These are phyloP conservation scores for Laodelphax striatellus DNA, from an alignment of 1,140 invertebrate species.

Conservation along the genomic window DNA sequence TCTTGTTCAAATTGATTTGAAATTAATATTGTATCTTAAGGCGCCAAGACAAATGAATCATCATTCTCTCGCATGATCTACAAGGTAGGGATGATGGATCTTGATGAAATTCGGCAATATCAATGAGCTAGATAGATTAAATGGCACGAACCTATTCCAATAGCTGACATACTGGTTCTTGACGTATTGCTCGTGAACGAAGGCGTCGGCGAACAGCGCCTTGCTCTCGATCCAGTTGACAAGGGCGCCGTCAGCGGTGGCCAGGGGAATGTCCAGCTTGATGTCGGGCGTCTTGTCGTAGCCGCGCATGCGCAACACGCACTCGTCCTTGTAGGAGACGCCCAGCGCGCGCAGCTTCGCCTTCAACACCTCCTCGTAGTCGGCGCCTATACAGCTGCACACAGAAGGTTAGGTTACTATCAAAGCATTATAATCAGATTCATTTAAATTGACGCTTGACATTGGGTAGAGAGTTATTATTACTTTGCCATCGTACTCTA, in stretches of 20 bases:
- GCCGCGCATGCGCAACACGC: constrained; percentile 62
- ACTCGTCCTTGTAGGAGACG: constrained; percentile 67
- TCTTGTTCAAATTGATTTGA: no score
- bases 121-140: no score
- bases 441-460: no score
- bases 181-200: constrained; percentile 71
- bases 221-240: constrained; percentile 97
- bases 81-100: no score
- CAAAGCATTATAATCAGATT: no score
- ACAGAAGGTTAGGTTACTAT: neutral
- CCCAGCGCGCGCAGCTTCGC: constrained; percentile 42
- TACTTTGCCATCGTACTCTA: no score
- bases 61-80: no score
- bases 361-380: constrained; percentile 61
- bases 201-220: constrained; percentile 79
- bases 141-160: constrained; percentile 60
- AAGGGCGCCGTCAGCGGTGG: constrained; percentile 67
- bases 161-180: constrained; percentile 82
- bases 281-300: constrained; percentile 94
- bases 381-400: constrained; percentile 45
- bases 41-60: no score
- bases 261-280: constrained; percentile 81
- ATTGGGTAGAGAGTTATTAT: no score
- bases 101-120: no score
- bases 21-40: no score